phyloP scores from a whole-genome alignment of 2,797 vertebrate genomes.

The Pseudomugil tenellus region DNA sequence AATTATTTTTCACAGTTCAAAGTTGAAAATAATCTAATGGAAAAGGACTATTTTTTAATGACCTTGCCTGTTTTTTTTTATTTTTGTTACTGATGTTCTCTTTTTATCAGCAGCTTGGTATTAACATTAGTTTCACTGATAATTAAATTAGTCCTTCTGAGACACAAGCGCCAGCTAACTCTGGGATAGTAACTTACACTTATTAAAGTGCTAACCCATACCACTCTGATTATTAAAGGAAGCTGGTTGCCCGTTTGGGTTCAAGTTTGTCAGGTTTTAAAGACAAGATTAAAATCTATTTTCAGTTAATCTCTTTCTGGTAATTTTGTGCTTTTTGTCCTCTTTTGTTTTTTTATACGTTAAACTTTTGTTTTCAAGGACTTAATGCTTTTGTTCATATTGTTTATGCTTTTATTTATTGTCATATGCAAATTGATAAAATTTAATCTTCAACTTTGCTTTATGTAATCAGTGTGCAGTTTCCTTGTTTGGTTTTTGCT shows the following conservation, averaged over 20 bases:
- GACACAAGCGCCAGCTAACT: too few species aligned
- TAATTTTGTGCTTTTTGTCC: not conserved
- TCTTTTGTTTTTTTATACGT: not conserved
- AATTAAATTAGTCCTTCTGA: not conserved
- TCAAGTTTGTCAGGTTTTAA: not conserved
- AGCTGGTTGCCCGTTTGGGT: not conserved
- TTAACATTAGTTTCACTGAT: not conserved
- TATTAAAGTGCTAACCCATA: not conserved
- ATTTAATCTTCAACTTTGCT: not conserved
- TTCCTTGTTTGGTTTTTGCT: not conserved
- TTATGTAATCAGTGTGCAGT: not conserved
- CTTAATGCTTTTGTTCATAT: not conserved
- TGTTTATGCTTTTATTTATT: not conserved
- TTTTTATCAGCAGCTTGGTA: not conserved
- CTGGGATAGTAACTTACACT: not conserved
- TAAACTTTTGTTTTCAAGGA: not conserved
- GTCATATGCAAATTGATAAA: not conserved
- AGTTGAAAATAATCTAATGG: not conserved
- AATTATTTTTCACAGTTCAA: not conserved
- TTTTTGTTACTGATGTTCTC: too few species aligned
- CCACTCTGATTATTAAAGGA: not conserved
- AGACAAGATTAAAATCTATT: too few species aligned
- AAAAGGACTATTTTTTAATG: not conserved
- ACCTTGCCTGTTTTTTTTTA: not conserved
- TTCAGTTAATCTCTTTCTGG: too few species aligned